phyloP scores from a whole-genome alignment of 2,113 vertebrate species.

The Hemiprocne comata region DNA sequence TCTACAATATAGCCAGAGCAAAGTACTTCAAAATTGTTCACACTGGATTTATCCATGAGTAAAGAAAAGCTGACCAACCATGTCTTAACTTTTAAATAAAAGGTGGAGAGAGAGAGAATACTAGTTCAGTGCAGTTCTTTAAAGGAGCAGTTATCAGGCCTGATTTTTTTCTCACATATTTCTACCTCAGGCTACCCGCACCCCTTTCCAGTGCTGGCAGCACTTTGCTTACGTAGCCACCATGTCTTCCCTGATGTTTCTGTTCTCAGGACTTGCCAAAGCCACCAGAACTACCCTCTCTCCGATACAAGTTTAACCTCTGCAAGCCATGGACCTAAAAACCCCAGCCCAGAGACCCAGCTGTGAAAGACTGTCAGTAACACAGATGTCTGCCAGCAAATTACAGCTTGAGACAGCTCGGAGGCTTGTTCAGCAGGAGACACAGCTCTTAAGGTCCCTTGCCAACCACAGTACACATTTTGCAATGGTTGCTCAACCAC shows the following conservation, averaged over 20 bases:
- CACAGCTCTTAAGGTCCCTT: conserved; percentile 16
- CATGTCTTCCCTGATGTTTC: not conserved
- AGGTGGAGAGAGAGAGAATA: not conserved
- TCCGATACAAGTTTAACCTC: not conserved
- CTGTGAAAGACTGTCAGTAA: conserved; percentile 47
- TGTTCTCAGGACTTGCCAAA: not conserved
- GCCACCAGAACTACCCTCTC: not conserved
- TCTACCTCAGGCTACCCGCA: not conserved
- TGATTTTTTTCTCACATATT: not conserved
- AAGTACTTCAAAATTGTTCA: not conserved
- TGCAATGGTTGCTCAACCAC: not conserved
- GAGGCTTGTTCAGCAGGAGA: conserved; percentile 34
- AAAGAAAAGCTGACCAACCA: not conserved
- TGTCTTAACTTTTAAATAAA: not conserved
- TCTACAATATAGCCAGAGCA: not conserved
- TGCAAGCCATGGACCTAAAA: conserved; percentile 2
- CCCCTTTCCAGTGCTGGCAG: conserved; percentile 16
- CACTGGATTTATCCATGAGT: not conserved
- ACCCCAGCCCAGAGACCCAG: conserved; percentile 38
- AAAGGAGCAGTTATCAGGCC: not conserved
- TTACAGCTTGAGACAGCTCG: not conserved
- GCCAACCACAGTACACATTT: not conserved
- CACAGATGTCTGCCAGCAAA: conserved; percentile 62
- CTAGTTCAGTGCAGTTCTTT: not conserved
- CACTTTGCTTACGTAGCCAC: not conserved